Percentiles rank a stretch among this genome's conserved stretches.
These are phyloP conservation scores for Puntigrus tetrazona DNA, from an alignment of 2,113 vertebrate species.

Conservation along the genomic window DNA sequence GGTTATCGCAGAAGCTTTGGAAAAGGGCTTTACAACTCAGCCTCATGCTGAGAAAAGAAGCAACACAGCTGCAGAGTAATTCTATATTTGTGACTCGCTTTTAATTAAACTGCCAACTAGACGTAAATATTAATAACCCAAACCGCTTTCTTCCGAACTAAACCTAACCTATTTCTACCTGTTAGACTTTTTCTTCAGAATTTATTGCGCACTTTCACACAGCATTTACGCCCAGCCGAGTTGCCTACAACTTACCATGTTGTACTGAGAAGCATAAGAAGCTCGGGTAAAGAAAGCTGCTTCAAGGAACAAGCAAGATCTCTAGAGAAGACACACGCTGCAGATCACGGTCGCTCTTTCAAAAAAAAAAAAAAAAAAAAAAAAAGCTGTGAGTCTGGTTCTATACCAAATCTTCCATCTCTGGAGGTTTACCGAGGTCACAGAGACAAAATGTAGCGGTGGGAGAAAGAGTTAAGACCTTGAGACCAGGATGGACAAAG, in stretches of 20 bases:
- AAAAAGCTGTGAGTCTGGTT: background rate
- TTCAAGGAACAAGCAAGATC: background rate
- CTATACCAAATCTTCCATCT: background rate
- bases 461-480: background rate
- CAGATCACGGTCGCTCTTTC: background rate
- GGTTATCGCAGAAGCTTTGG: conserved; percentile 15
- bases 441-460: background rate
- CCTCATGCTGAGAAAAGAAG: conserved; percentile 14
- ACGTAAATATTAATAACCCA: background rate
- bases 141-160: background rate
- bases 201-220: background rate
- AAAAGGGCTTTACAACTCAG: conserved; percentile 10
- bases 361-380: no score
- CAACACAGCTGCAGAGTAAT: background rate
- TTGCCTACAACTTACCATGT: background rate
- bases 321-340: background rate
- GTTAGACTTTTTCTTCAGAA: background rate
- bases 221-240: background rate
- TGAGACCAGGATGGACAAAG: background rate
- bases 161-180: background rate
- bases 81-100: background rate
- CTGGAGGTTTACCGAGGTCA: background rate
- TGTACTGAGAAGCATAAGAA: background rate
- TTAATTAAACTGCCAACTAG: conserved; percentile 13
- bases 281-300: background rate